These are phyloP conservation scores for Orthonychiurus folsomi DNA, from an alignment of 2,888 invertebrate genomes.

Conservation along the genomic window DNA sequence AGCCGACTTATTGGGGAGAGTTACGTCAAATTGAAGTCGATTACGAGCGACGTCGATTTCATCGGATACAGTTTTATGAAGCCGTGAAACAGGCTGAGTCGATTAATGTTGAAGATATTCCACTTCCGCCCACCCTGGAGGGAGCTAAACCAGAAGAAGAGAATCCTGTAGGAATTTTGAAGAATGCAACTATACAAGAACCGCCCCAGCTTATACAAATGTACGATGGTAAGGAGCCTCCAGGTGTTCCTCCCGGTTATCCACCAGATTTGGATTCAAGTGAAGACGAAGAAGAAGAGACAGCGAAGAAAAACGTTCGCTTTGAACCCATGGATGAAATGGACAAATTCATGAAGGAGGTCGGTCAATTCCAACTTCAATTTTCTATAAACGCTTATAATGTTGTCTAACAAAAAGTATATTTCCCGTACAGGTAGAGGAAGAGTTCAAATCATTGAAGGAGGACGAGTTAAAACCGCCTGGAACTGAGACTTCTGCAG, in stretches of 20 bases:
- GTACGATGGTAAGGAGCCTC: constrained; percentile 48
- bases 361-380: too few relatives aligned
- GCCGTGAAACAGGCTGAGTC: constrained; percentile 92
- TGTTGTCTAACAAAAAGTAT: too few relatives aligned
- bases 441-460: constrained; percentile 72
- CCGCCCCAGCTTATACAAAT: constrained; percentile 25
- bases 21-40: constrained; percentile 82
- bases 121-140: constrained; percentile 57
- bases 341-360: constrained; percentile 81
- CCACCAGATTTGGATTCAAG: constrained; percentile 62
- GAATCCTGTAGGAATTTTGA: constrained; percentile 58
- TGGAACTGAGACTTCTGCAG: constrained; percentile 27
- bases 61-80: constrained; percentile 84
- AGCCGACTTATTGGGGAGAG: constrained; percentile 86
- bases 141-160: constrained; percentile 46
- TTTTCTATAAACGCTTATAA: too few relatives aligned
- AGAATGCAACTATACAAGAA: constrained; percentile 51
- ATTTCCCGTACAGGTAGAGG: too few relatives aligned
- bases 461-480: constrained; percentile 45
- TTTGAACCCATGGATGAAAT: constrained; percentile 69
- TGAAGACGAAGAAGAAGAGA: constrained; percentile 44
- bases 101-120: constrained; percentile 84
- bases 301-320: constrained; percentile 60
- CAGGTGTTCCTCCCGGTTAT: constrained; percentile 78
- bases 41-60: constrained; percentile 78